Evolutionary conservation across 23 tunicate genomes (phyloP), one percentile per base, ranked within the genome.

Genomic region (Oikopleura dioica): DNA sequence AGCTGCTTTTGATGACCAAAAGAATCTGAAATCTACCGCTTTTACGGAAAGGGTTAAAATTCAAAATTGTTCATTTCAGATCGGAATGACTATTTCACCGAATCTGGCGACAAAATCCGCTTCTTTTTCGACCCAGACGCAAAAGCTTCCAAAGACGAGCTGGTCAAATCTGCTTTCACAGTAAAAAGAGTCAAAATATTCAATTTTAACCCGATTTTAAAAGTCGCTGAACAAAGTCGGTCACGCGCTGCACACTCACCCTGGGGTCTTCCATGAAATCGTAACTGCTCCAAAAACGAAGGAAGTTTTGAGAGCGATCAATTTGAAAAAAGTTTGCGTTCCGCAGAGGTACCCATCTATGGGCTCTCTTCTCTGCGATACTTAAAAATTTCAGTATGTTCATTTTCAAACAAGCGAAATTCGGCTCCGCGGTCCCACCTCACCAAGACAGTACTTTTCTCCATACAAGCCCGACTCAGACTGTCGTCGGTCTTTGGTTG

Each of bases 401-500:
- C 21, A 44, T 44, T 44, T 44, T 44, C 55, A 44, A 44, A 21
- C 55, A 44, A 21, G 55, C 55, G 9, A 44, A 44, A 21, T 44
- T 44, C 21, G 55, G 55, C 55, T 44, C 55, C 55, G 55, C 55
- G 21, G 55, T 44, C 21, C 55, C 55, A 44, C 55, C 55, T 9
- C 55, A 44, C 55, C 55, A 44, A 44, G 95, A 87, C 76, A 82
- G 87, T 0, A 78, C 84, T 0, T 87, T 87, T 59, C 78, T 87
- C 21, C 82, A 80, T 36, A 77, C 87, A 32, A 76, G 76, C 4
- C 95, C 95, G 21, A 44, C 55, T 36, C 76, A 75, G 12, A 83
- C 83, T 37, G 38, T 87, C 35, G 51, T 83, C 2, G 95, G 95
- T 1, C 68, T 87, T 36, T 87, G 95, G 95, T 75, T 87, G 35